Conservation (phyloP, 2,113 vertebrate genomes). For the Scomber scombrus region DNA sequence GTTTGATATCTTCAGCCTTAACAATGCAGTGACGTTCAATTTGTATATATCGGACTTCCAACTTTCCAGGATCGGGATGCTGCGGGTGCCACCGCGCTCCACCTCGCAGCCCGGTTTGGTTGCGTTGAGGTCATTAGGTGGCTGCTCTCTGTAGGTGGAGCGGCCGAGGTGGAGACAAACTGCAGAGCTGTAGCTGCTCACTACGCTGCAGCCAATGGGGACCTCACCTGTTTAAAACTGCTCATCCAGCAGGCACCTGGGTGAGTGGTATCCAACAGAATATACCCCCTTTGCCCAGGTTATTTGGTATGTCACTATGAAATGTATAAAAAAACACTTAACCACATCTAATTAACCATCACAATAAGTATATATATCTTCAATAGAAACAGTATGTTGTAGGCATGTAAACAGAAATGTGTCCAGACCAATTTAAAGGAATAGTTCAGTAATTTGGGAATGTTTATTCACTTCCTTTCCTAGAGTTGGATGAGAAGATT, state of each 20-base stretch:
- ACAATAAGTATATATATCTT: too few species aligned
- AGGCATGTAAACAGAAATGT: too few species aligned
- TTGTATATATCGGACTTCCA: neutral
- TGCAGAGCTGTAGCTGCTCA: constrained; percentile 89
- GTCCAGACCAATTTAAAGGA: too few species aligned
- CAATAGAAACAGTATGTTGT: too few species aligned
- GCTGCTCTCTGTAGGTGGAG: constrained; percentile 82
- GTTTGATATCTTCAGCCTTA: too few species aligned
- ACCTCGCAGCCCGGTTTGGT: constrained; percentile 89
- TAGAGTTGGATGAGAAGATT: too few species aligned
- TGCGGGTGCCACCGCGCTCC: constrained; percentile 85
- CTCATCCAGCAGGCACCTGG: constrained; percentile 80
- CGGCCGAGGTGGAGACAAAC: constrained; percentile 78
- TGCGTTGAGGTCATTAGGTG: constrained; percentile 79
- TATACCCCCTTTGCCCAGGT: too few species aligned
- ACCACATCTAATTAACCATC: too few species aligned
- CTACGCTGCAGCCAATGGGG: constrained; percentile 88
- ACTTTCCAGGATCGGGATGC: constrained; percentile 84
- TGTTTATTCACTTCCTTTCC: too few species aligned
- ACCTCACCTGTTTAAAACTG: constrained; percentile 87
- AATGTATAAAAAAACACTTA: too few species aligned
- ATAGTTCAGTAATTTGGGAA: too few species aligned
- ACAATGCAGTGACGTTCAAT: neutral
- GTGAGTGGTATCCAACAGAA: constrained; percentile 66
- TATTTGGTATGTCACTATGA: too few species aligned